Conservation (phyloP, 2,797 vertebrate species). For the Hippopotamyrus pictus region DNA sequence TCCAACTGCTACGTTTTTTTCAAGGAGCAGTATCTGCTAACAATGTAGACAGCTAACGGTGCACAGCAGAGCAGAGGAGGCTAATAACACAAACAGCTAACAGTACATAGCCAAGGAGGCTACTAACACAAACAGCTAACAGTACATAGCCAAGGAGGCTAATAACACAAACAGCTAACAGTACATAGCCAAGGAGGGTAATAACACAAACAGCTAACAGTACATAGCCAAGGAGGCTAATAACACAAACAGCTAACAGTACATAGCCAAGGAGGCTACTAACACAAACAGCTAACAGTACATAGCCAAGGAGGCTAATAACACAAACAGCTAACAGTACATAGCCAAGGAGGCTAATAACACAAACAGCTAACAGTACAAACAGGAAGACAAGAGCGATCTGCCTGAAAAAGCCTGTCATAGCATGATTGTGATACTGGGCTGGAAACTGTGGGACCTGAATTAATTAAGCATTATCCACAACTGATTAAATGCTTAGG, state of each 20-base stretch:
- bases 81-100: background rate
- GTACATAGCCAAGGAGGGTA: background rate
- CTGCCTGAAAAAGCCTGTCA: background rate
- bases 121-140: background rate
- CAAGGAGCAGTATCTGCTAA: background rate
- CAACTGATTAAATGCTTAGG: background rate
- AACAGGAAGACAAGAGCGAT: background rate
- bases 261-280: background rate
- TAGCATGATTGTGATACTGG: background rate
- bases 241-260: background rate
- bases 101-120: background rate
- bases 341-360: background rate
- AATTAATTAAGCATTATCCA: background rate
- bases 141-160: too few species aligned
- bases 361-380: background rate
- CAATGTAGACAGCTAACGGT: background rate
- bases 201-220: background rate
- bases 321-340: background rate
- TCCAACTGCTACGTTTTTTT: background rate
- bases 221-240: background rate
- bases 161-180: background rate
- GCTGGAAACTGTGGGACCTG: background rate
- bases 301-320: background rate
- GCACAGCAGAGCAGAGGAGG: background rate
- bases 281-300: background rate